These are phyloP conservation scores for Aphis craccivora DNA, from an alignment of 1,140 invertebrate genomes.

Conservation along the genomic window DNA sequence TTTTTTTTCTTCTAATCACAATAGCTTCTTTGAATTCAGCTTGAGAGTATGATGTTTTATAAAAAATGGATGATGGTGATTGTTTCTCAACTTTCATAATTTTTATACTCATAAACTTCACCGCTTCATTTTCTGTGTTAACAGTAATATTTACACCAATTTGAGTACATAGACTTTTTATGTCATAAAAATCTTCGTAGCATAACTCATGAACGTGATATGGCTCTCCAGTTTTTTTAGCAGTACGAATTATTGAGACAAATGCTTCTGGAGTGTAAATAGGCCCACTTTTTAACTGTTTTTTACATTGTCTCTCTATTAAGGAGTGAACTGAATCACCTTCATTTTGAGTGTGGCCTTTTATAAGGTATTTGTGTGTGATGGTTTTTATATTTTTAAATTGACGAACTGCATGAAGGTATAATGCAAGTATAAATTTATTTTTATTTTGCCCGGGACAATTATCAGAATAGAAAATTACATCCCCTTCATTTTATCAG, in stretches of 20 bases:
- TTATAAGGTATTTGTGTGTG: constrained; percentile 56
- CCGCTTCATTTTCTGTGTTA: constrained; percentile 39
- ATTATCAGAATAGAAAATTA: constrained; percentile 61
- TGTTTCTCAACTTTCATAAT: constrained; percentile 37
- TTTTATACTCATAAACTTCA: constrained; percentile 36
- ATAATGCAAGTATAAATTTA: constrained; percentile 54
- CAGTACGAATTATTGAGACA: constrained; percentile 6
- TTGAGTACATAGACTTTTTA: constrained; percentile 26
- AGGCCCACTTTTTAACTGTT: constrained; percentile 21
- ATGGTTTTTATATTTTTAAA: constrained; percentile 36
- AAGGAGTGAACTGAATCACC: constrained; percentile 40
- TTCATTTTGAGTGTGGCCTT: constrained; percentile 53
- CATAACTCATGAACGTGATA: constrained; percentile 40
- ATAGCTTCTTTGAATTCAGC: constrained; percentile 34
- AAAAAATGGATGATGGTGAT: constrained; percentile 42
- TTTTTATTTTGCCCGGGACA: constrained; percentile 60
- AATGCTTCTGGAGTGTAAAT: constrained; percentile 32
- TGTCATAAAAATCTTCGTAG: constrained; percentile 44
- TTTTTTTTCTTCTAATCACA: constrained; percentile 40
- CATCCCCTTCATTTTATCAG: constrained; percentile 43
- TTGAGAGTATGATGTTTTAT: constrained; percentile 40
- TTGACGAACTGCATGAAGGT: constrained; percentile 41
- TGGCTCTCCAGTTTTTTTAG: constrained; percentile 28
- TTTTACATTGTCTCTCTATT: constrained; percentile 38
- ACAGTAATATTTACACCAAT: constrained; percentile 33